Base-by-base conservation (phyloP, 30 jellyfish, hydroid and myxozoan genomes). In the Aurelia coerulea region DNA sequence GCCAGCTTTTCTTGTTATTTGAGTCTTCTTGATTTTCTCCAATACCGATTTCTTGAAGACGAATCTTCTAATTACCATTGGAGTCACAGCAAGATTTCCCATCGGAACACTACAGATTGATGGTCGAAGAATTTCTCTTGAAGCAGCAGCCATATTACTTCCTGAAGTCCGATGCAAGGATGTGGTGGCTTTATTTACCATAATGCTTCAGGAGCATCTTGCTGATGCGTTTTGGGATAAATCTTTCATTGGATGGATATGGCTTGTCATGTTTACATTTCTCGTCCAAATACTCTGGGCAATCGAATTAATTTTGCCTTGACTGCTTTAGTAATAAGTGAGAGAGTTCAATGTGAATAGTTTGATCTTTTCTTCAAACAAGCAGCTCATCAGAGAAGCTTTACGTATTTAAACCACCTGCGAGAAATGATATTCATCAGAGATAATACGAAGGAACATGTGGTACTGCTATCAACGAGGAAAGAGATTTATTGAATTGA, bases 91-190 rank as follows among this genome's bases (percentile, higher is more conserved):
- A n/a, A 82, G 78, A 56, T 62, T 69, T 18, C 85, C 91, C 49
- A 50, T 82, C 16, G 84, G 68, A 13, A 82, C 91, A 70, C 84
- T 82, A 84, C 91, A 82, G 16, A 82, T 69, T 18, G 91, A 69
- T 53, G 91, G 91, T 18, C 85, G 59, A 7, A 82, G 91, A 17
- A 70, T 53, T 35, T 54, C 17, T 54, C 91, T 82, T 23, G 91
- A 19, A n/a, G 46, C 56, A 11, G 75, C 59, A 37, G 85, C 64
- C 91, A 82, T 82, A 65, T 68, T 82, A 51, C 33, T 46, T 14
- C 60, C 78, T 18, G 85, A 60, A 14, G 66, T 16, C 31, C 67
- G 73, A 31, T 64, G 89, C 51, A 78, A 2, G 11, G 76, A 41
- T 35, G 79, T 5, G 54, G 79, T 29, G 32, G 84, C 34, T 76